Conservation (phyloP, 2,888 invertebrate genomes). For the Gonocerus acuteangulatus region DNA sequence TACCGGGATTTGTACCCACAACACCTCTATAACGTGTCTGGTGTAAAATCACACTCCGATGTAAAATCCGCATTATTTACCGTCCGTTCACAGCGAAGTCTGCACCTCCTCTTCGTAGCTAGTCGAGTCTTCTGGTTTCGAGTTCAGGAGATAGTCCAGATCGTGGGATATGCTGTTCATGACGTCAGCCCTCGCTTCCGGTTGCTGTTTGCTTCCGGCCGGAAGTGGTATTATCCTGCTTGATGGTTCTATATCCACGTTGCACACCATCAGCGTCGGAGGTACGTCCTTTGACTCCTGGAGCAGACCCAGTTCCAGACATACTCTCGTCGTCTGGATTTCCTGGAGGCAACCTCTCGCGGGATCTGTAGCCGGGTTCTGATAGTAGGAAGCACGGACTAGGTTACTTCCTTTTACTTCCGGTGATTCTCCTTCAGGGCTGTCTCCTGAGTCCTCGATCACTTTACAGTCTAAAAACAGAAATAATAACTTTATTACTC, state of each 20-base stretch:
- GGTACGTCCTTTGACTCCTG: conserved; percentile 32
- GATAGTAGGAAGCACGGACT: conserved; percentile 32
- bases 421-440: conserved; percentile 17
- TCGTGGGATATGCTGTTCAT: conserved; percentile 74
- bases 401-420: conserved; percentile 26
- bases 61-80: too few relatives aligned
- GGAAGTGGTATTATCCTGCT: conserved; percentile 34
- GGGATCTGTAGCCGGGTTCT: conserved; percentile 31
- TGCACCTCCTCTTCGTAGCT: conserved; percentile 27
- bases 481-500: too few relatives aligned
- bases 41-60: too few relatives aligned
- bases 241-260: conserved; percentile 42
- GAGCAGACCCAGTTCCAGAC: conserved; percentile 50
- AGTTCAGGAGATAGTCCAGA: conserved; percentile 70
- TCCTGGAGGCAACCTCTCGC: conserved; percentile 42
- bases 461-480: conserved; percentile 30
- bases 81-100: conserved; percentile 30
- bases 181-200: conserved; percentile 45
- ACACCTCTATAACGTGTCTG: too few relatives aligned
- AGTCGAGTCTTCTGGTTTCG: conserved; percentile 4
- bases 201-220: conserved; percentile 30
- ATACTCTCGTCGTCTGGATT: conserved; percentile 48
- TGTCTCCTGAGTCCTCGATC: conserved; percentile 31
- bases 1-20: too few relatives aligned
- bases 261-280: conserved; percentile 42